phyloP scores from a whole-genome alignment of 1,140 invertebrate species.

The Goniozus legneri region DNA sequence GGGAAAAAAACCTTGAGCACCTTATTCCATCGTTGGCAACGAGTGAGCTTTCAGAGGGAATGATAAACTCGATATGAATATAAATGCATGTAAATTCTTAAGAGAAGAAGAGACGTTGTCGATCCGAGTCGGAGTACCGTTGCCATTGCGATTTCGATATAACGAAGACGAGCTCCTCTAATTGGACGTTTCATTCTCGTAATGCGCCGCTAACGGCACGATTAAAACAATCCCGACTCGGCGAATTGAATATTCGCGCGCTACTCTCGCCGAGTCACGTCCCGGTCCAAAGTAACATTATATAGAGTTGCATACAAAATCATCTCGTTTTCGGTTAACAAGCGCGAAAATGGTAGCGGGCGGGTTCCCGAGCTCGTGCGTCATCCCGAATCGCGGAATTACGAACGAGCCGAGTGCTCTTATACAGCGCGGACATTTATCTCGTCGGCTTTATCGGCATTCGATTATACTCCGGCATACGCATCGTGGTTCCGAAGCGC shows the following conservation, averaged over 20 bases:
- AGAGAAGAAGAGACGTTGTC: too few relatives aligned
- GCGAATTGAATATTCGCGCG: too few relatives aligned
- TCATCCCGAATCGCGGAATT: too few relatives aligned
- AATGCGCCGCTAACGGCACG: too few relatives aligned
- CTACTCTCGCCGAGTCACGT: too few relatives aligned
- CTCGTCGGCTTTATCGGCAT: not conserved
- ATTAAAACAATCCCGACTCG: too few relatives aligned
- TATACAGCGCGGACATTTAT: not conserved
- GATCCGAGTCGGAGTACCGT: not conserved
- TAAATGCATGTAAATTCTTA: slow-evolving; percentile 24
- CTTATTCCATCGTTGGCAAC: not conserved
- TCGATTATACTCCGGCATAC: not conserved
- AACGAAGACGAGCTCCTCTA: slow-evolving; percentile 16
- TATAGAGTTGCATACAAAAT: too few relatives aligned
- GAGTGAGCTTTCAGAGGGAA: slow-evolving; percentile 14
- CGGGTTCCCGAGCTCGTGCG: too few relatives aligned
- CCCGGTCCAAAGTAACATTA: too few relatives aligned
- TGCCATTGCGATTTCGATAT: slow-evolving; percentile 8
- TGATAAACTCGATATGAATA: slow-evolving; percentile 20
- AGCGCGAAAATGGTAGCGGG: too few relatives aligned
- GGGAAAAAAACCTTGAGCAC: too few relatives aligned
- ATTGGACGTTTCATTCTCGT: slow-evolving; percentile 24
- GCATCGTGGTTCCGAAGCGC: not conserved
- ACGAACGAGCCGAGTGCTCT: slow-evolving; percentile 19
- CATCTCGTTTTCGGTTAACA: too few relatives aligned